A percentile compares a stretch with the other conserved stretches of the same genome.
Evolutionary conservation across 2,888 invertebrate genomes (phyloP).

Genomic region (Drosophila kuntzei): DNA sequence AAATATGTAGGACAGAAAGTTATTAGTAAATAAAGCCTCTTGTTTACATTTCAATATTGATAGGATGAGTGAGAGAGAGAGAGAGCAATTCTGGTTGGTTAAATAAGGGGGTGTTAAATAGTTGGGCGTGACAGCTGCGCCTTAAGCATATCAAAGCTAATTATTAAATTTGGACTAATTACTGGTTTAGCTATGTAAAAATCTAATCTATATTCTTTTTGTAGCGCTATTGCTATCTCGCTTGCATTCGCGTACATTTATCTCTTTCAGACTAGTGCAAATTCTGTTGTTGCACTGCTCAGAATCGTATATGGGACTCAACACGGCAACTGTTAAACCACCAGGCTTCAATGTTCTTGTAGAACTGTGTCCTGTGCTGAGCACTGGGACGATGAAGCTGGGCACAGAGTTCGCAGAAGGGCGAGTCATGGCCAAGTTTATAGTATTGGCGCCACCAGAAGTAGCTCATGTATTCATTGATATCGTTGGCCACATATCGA

Average conservation of each 20-base stretch:
- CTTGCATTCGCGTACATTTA: slow-evolving; percentile 11
- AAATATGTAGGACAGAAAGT: background rate
- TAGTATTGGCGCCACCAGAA: slow-evolving; percentile 89
- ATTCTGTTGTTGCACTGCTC: slow-evolving; percentile 30
- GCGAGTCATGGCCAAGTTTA: slow-evolving; percentile 82
- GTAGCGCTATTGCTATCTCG: slow-evolving; percentile 8
- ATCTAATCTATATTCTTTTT: background rate
- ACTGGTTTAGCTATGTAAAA: too few species aligned
- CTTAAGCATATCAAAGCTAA: background rate
- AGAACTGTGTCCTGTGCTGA: slow-evolving; percentile 70
- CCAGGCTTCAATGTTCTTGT: slow-evolving; percentile 82
- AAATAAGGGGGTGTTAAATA: background rate
- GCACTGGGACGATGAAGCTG: slow-evolving; percentile 73
- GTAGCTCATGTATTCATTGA: slow-evolving; percentile 88
- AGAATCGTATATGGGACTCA: slow-evolving; percentile 69
- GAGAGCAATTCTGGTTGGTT: slow-evolving; percentile 6
- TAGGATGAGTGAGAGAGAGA: background rate
- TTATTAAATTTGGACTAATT: background rate
- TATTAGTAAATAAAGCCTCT: background rate
- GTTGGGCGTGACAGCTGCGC: background rate
- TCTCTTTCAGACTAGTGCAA: slow-evolving; percentile 41
- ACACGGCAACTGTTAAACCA: slow-evolving; percentile 82
- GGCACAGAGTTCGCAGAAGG: slow-evolving; percentile 83
- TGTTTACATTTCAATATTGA: too few species aligned
- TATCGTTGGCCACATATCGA: slow-evolving; percentile 84